Conservation (phyloP, 2,113 vertebrate genomes). For the Mustelus asterias region DNA sequence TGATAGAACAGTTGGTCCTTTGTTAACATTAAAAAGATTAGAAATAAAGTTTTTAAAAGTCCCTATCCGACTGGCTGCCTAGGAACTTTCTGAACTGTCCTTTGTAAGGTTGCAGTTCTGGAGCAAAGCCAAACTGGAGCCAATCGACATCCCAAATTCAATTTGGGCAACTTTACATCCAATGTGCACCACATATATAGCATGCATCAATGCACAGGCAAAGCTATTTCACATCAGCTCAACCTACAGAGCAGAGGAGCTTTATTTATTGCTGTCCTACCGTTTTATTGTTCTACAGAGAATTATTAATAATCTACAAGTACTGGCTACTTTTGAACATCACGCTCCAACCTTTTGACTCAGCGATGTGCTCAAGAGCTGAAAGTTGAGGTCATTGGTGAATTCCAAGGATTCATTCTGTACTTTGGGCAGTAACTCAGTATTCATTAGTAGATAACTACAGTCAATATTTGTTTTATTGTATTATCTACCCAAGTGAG, state of each 20-base stretch:
- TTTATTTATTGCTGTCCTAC: background rate
- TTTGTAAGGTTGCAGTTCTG: background rate
- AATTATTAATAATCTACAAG: constrained; percentile 26
- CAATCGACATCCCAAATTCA: background rate
- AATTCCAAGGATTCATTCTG: constrained; percentile 16
- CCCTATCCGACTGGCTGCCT: background rate
- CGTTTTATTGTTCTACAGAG: background rate
- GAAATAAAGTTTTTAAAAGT: background rate
- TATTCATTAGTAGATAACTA: constrained; percentile 21
- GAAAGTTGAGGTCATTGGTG: background rate
- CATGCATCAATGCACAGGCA: background rate
- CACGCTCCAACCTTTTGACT: background rate
- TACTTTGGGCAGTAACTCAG: constrained; percentile 12
- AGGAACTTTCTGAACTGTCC: background rate
- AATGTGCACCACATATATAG: background rate
- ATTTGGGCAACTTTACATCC: background rate
- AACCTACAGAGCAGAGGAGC: background rate
- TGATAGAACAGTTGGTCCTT: constrained; percentile 15
- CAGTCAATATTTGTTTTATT: constrained; percentile 35
- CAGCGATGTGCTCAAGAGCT: background rate
- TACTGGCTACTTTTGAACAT: constrained; percentile 2
- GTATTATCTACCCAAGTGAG: background rate
- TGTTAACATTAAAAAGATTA: background rate
- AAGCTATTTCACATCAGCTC: background rate
- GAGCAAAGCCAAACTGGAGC: background rate